Evolutionary conservation across 2,888 invertebrate species (phyloP).

Genomic region (Phyllotreta cruciferae): DNA sequence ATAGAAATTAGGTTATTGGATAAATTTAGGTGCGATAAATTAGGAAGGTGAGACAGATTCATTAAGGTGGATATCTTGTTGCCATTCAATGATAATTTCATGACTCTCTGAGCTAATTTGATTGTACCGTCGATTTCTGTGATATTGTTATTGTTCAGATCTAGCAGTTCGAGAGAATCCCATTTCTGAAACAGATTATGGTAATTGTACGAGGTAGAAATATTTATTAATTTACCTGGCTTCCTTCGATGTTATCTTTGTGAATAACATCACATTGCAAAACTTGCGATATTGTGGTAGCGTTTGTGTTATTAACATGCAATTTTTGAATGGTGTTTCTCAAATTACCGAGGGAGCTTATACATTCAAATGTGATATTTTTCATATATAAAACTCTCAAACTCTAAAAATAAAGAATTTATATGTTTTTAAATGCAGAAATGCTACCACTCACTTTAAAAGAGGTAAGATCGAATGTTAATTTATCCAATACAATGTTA

Average conservation of each 20-base stretch:
- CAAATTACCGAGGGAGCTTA: conserved; percentile 66
- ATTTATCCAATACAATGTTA: conserved; percentile 81
- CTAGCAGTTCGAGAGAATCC: conserved; percentile 72
- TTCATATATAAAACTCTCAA: conserved; percentile 75
- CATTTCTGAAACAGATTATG: conserved; percentile 65
- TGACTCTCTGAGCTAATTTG: conserved; percentile 75
- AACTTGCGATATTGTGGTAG: conserved; percentile 77
- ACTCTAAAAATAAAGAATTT: conserved; percentile 53
- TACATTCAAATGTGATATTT: conserved; percentile 72
- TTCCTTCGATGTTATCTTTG: conserved; percentile 62
- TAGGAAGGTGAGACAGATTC: conserved; percentile 80
- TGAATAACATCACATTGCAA: conserved; percentile 86
- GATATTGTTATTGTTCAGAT: conserved; percentile 82
- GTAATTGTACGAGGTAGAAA: conserved; percentile 10
- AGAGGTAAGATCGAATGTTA: conserved; percentile 81
- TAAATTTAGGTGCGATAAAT: conserved; percentile 77
- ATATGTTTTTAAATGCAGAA: background rate
- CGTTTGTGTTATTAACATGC: conserved; percentile 70
- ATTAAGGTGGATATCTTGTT: conserved; percentile 79
- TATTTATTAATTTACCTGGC: conserved; percentile 51
- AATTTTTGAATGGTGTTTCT: conserved; percentile 71
- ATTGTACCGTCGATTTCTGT: conserved; percentile 81
- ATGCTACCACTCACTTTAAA: conserved; percentile 69
- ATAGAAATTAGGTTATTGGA: conserved; percentile 78
- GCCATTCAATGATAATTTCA: conserved; percentile 75